phyloP scores from a whole-genome alignment of 2,797 vertebrate species.

The Perodicticus potto region DNA sequence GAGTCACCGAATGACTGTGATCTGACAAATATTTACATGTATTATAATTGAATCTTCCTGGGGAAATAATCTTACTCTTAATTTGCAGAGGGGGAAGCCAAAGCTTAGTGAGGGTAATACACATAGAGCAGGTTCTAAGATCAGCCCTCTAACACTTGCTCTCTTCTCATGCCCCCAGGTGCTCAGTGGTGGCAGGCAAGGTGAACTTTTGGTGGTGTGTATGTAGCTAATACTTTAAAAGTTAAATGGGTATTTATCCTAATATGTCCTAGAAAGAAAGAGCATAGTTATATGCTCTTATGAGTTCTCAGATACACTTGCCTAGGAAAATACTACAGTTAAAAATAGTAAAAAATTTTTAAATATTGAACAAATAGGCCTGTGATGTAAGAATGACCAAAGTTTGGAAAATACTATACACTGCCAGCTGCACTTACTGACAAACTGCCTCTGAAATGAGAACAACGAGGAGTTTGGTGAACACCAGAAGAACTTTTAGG shows the following conservation, averaged over 20 bases:
- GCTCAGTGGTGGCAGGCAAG: background rate
- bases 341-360: background rate
- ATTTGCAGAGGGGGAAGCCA: background rate
- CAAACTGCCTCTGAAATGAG: background rate
- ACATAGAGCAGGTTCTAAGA: background rate
- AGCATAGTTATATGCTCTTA: background rate
- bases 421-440: accelerated
- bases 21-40: background rate
- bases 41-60: background rate
- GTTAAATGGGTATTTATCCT: background rate
- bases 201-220: background rate
- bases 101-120: no score
- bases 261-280: no score
- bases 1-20: background rate
- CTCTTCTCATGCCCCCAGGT: accelerated
- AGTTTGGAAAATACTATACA: background rate
- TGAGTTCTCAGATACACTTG: background rate
- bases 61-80: background rate
- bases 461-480: background rate
- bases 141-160: no score
- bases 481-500: background rate
- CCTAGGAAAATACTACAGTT: background rate
- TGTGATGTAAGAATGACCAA: background rate
- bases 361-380: background rate
- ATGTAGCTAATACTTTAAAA: background rate